Conservation (phyloP, 1,140 invertebrate species). For the Matsumurasca onukii region DNA sequence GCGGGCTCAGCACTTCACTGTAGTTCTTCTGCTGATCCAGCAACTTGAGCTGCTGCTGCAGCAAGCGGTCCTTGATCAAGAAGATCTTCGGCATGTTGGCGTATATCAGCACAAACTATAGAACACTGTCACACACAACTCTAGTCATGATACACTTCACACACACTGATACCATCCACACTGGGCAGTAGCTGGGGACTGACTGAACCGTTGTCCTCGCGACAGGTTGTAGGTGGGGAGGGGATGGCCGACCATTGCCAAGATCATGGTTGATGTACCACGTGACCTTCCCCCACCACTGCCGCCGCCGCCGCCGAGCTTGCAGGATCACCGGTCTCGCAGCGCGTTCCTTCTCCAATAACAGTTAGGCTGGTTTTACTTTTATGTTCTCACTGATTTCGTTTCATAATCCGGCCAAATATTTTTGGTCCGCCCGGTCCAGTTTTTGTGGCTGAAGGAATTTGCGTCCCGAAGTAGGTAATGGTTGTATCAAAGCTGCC, state of each 20-base stretch:
- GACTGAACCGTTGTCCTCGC: slow-evolving; percentile 31
- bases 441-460: background rate
- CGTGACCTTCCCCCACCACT: slow-evolving; percentile 6
- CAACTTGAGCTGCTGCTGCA: slow-evolving; percentile 80
- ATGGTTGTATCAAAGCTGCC: no score
- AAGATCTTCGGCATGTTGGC: slow-evolving; percentile 83
- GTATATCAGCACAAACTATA: slow-evolving; percentile 25
- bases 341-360: slow-evolving; percentile 38
- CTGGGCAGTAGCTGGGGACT: background rate
- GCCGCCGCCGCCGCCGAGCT: slow-evolving; percentile 37
- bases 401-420: slow-evolving; percentile 15
- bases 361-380: slow-evolving; percentile 24
- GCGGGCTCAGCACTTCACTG: slow-evolving; percentile 39
- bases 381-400: slow-evolving; percentile 26
- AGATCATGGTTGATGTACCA: slow-evolving; percentile 35
- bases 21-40: slow-evolving; percentile 69
- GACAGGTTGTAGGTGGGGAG: slow-evolving; percentile 35
- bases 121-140: slow-evolving; percentile 17
- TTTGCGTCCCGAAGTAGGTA: no score
- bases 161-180: background rate
- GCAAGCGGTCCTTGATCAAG: slow-evolving; percentile 81
- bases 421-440: background rate
- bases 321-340: background rate
- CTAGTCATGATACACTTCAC: background rate
- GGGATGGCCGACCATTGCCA: slow-evolving; percentile 34